Percentiles rank a stretch among this genome's conserved stretches.
Conservation (phyloP, 2,113 vertebrate species). For the Terrapene triunguis region DNA sequence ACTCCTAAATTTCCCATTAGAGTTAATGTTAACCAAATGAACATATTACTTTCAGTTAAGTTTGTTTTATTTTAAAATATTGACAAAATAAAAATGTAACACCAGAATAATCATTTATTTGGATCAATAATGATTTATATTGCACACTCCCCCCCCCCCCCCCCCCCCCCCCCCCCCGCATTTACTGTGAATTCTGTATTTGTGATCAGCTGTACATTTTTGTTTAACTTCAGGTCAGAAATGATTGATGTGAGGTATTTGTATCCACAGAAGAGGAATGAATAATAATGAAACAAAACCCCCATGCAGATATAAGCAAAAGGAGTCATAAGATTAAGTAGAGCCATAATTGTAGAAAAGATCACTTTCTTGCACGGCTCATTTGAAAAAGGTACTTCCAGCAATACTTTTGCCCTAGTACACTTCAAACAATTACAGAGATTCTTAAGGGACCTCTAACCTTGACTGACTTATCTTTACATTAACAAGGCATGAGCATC, state of each 20-base stretch:
- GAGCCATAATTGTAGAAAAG: slow-evolving; percentile 13
- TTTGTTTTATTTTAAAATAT: slow-evolving; percentile 4
- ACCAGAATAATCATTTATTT: background rate
- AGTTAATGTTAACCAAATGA: slow-evolving; percentile 27
- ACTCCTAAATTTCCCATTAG: slow-evolving; percentile 14
- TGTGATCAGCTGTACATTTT: slow-evolving; percentile 1
- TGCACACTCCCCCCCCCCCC: background rate
- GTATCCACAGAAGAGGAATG: slow-evolving; percentile 12
- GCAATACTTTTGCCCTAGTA: background rate
- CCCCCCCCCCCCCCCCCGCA: background rate
- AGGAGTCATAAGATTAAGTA: background rate
- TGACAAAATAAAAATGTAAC: background rate
- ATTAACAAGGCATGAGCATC: background rate
- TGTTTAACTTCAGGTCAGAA: slow-evolving; percentile 18
- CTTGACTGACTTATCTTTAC: background rate
- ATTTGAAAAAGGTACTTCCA: background rate
- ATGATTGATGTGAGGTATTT: background rate
- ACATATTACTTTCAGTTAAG: background rate
- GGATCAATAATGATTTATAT: background rate
- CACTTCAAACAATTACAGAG: slow-evolving; percentile 11
- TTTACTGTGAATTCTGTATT: slow-evolving; percentile 4
- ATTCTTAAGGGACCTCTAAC: background rate
- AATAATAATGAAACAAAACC: slow-evolving; percentile 29
- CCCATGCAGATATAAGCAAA: background rate
- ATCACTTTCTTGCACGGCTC: slow-evolving; percentile 32